Percentiles rank a stretch among this genome's conserved stretches.
phyloP scores from a whole-genome alignment of 2,113 vertebrate species.

The Acanthisitta chloris region DNA sequence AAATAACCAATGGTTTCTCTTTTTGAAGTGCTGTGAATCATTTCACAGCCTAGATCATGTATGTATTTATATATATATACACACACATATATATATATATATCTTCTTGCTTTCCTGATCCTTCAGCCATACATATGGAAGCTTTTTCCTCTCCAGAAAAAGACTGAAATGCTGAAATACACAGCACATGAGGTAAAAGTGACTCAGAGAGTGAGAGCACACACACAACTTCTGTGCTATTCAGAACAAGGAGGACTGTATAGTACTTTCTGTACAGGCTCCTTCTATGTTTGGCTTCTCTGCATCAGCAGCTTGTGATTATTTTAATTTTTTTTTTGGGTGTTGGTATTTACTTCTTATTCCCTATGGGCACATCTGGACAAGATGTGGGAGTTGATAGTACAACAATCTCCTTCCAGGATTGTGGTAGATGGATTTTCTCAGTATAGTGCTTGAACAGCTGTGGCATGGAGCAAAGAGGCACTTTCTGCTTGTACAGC shows the following conservation, averaged over 20 bases:
- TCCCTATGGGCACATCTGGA: not conserved
- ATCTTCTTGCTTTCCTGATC: not conserved
- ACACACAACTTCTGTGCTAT: not conserved
- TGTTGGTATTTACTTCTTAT: not conserved
- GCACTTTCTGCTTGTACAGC: not conserved
- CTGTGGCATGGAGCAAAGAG: not conserved
- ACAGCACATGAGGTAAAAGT: not conserved
- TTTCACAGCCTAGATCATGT: not conserved
- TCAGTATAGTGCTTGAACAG: not conserved
- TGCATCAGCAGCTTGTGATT: not conserved
- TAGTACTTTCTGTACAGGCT: not conserved
- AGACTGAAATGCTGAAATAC: not conserved
- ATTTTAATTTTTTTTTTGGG: not conserved
- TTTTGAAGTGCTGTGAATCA: not conserved
- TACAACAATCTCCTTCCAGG: not conserved
- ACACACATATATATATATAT: too few relatives aligned
- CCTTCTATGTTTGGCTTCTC: not conserved
- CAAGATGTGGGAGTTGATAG: not conserved
- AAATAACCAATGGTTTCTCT: not conserved
- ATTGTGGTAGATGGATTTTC: not conserved
- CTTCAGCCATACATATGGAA: not conserved
- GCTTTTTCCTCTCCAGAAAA: not conserved
- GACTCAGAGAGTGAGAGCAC: not conserved
- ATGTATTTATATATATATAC: accelerated
- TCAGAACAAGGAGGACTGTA: not conserved